Percentiles rank a stretch among this genome's conserved stretches.
phyloP scores from a whole-genome alignment of 2,797 vertebrate genomes.

The Prionace glauca region DNA sequence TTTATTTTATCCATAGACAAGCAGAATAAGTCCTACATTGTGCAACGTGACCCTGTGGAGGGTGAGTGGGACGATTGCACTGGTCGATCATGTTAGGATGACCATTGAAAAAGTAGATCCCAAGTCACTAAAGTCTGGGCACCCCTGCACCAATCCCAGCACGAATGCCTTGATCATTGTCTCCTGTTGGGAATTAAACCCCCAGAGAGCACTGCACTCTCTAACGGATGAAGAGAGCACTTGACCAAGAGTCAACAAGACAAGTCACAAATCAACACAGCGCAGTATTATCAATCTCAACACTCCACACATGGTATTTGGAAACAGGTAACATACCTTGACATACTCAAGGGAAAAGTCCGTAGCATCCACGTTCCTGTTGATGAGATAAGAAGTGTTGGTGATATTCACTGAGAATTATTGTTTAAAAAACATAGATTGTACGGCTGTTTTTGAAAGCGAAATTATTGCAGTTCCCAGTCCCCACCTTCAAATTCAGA shows the following conservation, averaged over 20 bases:
- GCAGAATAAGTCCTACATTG: too few relatives aligned
- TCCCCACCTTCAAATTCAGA: not conserved
- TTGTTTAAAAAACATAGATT: not conserved
- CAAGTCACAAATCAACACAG: not conserved
- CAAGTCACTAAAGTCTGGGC: too few relatives aligned
- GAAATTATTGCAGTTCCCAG: not conserved
- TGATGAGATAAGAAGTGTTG: constrained; percentile 50
- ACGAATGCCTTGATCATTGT: not conserved
- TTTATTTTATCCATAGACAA: too few relatives aligned
- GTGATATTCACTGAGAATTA: not conserved
- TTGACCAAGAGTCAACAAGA: not conserved
- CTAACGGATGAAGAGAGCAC: not conserved
- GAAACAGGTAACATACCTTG: constrained; percentile 64
- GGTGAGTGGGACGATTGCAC: too few relatives aligned
- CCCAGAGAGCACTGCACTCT: not conserved
- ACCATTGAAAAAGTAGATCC: too few relatives aligned
- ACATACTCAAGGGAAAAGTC: constrained; percentile 70
- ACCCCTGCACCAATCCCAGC: not conserved
- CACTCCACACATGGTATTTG: not conserved
- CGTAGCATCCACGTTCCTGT: constrained; percentile 60
- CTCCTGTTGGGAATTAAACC: not conserved
- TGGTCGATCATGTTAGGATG: too few relatives aligned
- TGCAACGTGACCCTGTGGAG: too few relatives aligned
- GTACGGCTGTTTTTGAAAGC: not conserved
- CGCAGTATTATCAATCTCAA: not conserved